Base-by-base conservation (phyloP, 2,797 vertebrate species). In the Chaetodon trifasciatus region DNA sequence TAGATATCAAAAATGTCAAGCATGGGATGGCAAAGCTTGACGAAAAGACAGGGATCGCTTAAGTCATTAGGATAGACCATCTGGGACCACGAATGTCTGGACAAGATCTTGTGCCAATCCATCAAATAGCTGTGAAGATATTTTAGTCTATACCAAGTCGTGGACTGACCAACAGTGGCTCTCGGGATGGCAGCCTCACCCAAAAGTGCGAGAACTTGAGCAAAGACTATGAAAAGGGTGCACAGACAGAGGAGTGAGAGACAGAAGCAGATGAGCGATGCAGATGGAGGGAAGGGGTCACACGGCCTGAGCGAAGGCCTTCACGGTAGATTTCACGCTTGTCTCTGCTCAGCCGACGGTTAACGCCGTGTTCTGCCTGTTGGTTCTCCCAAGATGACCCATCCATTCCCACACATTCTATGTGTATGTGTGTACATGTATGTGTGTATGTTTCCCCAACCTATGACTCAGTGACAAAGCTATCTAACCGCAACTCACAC, bases 271-370 rank as follows among this genome's bases (percentile, higher is more conserved):
- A 70, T 47, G 62, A 74, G 53, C 4, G 11, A 8, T 8, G 9
- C 46, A 53, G 24, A 67, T 0, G 11, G 55, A 49, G 46, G 46
- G 40, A 1, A 3, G 32, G 63, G 56, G 55, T 47, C 57, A 63
- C 47, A 49, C 8, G 32, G 58, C 58, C 23, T 49, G 46, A 69
- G 49, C 15, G 23, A 47, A 42, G 55, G 53, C 66, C 67, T 82
- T 70, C 50, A 66, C 5, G 44, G 60, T 44, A 37, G 61, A 86
- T 86, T 88, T 88, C 76, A 82, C 4, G 42, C 65, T 74, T 66
- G 62, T 74, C 70, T 73, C 17, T 44, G 39, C 24, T 76, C 42
- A 32, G 55, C 49, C 57, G 21, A 13, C 23, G 40, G 62, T 76
- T 79, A 74, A 82, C 55, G 47, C 44, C 19, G 9, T 55, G 55